A percentile compares a stretch with the other conserved stretches of the same genome.
Conservation (phyloP, 2,113 vertebrate genomes). For the Macaca fascicularis region T2T-MFA8v1.1 NC_088388.1:43212001-43212500, state of each 20-base stretch:
- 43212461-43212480: neutral
- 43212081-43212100: neutral
- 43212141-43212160: neutral
- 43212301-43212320: neutral
- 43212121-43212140: neutral
- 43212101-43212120: neutral
- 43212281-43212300: neutral
- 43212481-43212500: neutral
- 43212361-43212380: neutral
- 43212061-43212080: conserved; percentile 47
- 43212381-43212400: neutral
- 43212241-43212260: conserved; percentile 18
- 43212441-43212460: neutral
- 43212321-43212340: neutral
- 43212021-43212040: conserved; percentile 73
- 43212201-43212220: neutral
- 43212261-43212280: neutral
- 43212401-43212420: neutral
- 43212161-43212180: neutral
- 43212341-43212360: neutral
- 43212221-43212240: neutral
- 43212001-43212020: conserved; percentile 80
- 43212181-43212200: neutral
- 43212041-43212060: conserved; percentile 31
- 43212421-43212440: neutral